Evolutionary conservation across 2,888 invertebrate genomes (phyloP).

Genomic region (Erebia epiphron): DNA sequence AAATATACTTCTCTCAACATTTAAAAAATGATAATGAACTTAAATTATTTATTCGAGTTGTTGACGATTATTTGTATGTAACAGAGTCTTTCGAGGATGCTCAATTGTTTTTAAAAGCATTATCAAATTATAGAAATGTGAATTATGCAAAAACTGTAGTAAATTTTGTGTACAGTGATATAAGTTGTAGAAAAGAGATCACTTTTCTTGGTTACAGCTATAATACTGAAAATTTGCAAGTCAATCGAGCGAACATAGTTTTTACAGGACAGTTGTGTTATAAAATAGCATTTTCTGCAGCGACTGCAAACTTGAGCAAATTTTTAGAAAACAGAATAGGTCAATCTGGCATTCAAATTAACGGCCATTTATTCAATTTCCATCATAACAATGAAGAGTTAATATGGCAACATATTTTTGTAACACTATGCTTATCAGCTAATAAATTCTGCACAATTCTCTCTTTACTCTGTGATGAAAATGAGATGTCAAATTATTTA

Average conservation of each 20-base stretch:
- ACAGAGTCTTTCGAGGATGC: conserved; percentile 69
- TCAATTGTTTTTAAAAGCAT: conserved; percentile 59
- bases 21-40: conserved; percentile 49
- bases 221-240: conserved; percentile 63
- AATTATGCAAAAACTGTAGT: conserved; percentile 71
- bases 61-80: conserved; percentile 77
- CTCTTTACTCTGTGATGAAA: conserved; percentile 60
- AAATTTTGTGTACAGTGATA: conserved; percentile 60
- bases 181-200: conserved; percentile 59
- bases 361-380: conserved; percentile 70
- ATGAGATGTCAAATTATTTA: conserved; percentile 59
- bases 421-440: conserved; percentile 67
- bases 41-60: conserved; percentile 67
- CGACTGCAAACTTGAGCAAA: conserved; percentile 56
- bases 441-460: conserved; percentile 77
- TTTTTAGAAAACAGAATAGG: conserved; percentile 73
- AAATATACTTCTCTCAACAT: conserved; percentile 59
- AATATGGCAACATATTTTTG: conserved; percentile 71
- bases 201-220: conserved; percentile 71
- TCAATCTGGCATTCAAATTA: conserved; percentile 73
- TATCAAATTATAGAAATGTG: conserved; percentile 69
- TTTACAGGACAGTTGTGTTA: conserved; percentile 73
- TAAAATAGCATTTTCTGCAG: conserved; percentile 69
- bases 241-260: conserved; percentile 67
- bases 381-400: conserved; percentile 62